A percentile compares a stretch with the other conserved stretches of the same genome.
These are phyloP conservation scores for Pycnomerus fuliginosus DNA, from an alignment of 2,888 invertebrate species.

Conservation along the genomic window DNA sequence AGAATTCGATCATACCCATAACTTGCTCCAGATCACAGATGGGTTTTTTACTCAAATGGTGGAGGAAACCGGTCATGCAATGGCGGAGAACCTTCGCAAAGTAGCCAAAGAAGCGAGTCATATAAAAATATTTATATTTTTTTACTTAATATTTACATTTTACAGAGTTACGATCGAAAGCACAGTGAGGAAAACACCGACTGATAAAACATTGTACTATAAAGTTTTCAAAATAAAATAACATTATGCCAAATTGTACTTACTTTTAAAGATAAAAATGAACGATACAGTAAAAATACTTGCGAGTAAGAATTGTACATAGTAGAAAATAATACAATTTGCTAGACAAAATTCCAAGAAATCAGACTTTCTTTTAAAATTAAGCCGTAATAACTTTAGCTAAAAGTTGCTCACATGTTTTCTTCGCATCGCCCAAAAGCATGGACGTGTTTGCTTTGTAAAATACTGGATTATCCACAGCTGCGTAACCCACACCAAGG, in stretches of 20 bases:
- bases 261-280: slow-evolving; percentile 4
- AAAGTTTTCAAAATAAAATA: slow-evolving; percentile 16
- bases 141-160: slow-evolving; percentile 6
- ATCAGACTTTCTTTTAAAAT: slow-evolving; percentile 30
- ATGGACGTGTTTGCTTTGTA: slow-evolving; percentile 85
- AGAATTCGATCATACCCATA: slow-evolving; percentile 73
- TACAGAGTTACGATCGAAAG: slow-evolving; percentile 15
- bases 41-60: slow-evolving; percentile 63
- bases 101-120: slow-evolving; percentile 60
- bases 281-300: slow-evolving; percentile 7
- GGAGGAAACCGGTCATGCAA: slow-evolving; percentile 65
- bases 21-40: slow-evolving; percentile 57
- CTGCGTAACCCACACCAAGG: slow-evolving; percentile 85
- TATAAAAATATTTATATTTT: neutral
- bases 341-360: too few species aligned
- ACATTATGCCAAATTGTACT: slow-evolving; percentile 2
- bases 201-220: slow-evolving; percentile 8
- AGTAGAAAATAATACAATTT: slow-evolving; percentile 17
- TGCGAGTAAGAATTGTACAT: too few species aligned
- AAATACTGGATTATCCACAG: slow-evolving; percentile 90
- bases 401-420: slow-evolving; percentile 81
- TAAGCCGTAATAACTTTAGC: slow-evolving; percentile 59
- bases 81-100: slow-evolving; percentile 62
- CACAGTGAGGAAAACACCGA: neutral
- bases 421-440: slow-evolving; percentile 90